Evolutionary conservation across 64 coral and sea anemone genomes (phyloP), one percentile per base, ranked within the genome.

Genomic region (Catalaphyllia jardinei): DNA sequence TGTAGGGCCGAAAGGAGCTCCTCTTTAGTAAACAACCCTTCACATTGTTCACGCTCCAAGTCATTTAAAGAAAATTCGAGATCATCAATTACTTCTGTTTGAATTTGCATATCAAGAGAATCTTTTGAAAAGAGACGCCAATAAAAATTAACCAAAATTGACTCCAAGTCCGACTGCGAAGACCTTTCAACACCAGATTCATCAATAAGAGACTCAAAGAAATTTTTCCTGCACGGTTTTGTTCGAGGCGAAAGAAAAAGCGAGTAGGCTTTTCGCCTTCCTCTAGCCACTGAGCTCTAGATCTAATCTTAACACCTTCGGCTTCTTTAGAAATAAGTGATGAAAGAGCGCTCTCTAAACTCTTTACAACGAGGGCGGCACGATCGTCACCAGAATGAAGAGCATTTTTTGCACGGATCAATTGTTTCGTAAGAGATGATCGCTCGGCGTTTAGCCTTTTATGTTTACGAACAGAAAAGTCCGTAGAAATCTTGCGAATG

Each of bases 201-300:
- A 20, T 71, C 20, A 0, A 29, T 0, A 4, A 73, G 22, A 27
- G 28, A 38, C 4, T 22, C 22, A 28, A 90, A 35, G 14, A 39
- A 24, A 8, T 57, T 52, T 0, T 10, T 15, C 2, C 15, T 4
- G 39, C 65, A 8, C n/a, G 1, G 15, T 60, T 31, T 11, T 83
- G 52, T 10, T 74, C 64, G 0, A 38, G 7, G 0, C 60, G 9
- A 63, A 90, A 72, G 49, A 91, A 91, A 76, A 33, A 85, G 3
- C 29, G 1, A 7, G 79, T 74, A 12, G 89, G 81, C 19, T 18
- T n/a, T 55, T 91, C 69, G 4, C 89, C 89, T 54, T 91, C 89
- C 39, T 91, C 89, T 10, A 72, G 4, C 79, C 89, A 84, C 39
- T 85, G 62, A 4, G 67, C 78, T 31, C 79, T 69, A 14, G 79